Conservation (phyloP, 2,888 invertebrate species). For the Stictocephala bisonia region DNA sequence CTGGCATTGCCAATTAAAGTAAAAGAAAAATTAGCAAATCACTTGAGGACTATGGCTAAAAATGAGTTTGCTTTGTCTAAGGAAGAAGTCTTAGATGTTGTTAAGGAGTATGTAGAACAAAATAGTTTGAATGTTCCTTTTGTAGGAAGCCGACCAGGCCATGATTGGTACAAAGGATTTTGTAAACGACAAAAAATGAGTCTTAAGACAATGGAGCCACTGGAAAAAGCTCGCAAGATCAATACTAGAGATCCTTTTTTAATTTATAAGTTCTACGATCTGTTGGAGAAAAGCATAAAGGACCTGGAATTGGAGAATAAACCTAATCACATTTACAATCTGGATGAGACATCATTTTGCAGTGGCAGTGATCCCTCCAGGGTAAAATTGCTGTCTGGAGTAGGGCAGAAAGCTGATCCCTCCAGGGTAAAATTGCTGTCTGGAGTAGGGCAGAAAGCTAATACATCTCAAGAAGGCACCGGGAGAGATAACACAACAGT, state of each 20-base stretch:
- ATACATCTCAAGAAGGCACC: slow-evolving; percentile 24
- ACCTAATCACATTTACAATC: slow-evolving; percentile 57
- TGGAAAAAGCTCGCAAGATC: not conserved
- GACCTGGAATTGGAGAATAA: slow-evolving; percentile 56
- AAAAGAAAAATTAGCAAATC: not conserved
- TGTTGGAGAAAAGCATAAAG: slow-evolving; percentile 45
- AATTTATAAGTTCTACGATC: slow-evolving; percentile 58
- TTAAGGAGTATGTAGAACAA: slow-evolving; percentile 15
- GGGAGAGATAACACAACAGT: slow-evolving; percentile 44
- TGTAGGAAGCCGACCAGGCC: not conserved
- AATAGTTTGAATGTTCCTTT: slow-evolving; percentile 2
- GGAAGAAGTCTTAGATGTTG: slow-evolving; percentile 14
- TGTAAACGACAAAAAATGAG: slow-evolving; percentile 12
- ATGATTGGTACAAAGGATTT: slow-evolving; percentile 11
- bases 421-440: slow-evolving; percentile 59
- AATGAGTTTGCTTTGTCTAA: not conserved
- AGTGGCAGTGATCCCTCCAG: slow-evolving; percentile 50
- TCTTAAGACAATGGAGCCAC: slow-evolving; percentile 21
- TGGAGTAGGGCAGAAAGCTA: slow-evolving; percentile 32
- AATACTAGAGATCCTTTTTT: slow-evolving; percentile 55
- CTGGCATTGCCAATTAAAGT: not conserved
- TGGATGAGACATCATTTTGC: slow-evolving; percentile 58
- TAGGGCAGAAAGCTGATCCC: slow-evolving; percentile 50
- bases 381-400: slow-evolving; percentile 59
- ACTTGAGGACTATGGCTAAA: not conserved